Base-by-base conservation (phyloP, 2,797 vertebrate species). In the Eupleurogrammus muticus region DNA sequence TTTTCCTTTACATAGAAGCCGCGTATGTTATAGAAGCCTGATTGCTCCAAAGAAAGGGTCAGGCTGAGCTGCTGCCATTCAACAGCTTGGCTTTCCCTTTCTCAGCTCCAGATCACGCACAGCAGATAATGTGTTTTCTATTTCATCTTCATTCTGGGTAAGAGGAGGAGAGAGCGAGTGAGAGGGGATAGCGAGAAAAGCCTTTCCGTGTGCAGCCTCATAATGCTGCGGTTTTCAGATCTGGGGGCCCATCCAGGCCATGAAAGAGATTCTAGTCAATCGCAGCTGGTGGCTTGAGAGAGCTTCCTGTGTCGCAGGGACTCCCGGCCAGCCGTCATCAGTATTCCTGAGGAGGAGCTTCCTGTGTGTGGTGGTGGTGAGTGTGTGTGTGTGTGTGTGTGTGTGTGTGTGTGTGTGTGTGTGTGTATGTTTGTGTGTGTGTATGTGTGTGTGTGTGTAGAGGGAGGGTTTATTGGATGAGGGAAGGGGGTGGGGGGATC, bases 241-340 rank as follows among this genome's bases (percentile, higher is more conserved):
- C 70, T 82, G 82, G 85, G 79, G 82, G 72, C 82, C 76, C n/a
- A 0, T 79, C 89, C 80, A 73, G 74, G 76, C 83, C 82, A 83
- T 93, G 90, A 93, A 93, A 94, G 92, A 88, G 88, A 90, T 91
- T 90, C 84, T 91, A 85, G 90, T 93, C 91, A 81, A 73, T 84
- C 79, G 86, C 94, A 95, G 94, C 94, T 95, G 94, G 92, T 92
- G 92, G 88, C 91, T 92, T 91, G 79, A 92, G 90, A 92, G 90
- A 85, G 89, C 92, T 94, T 93, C 92, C 92, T 93, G 89, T 92
- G 88, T 93, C 86, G 56, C 80, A 80, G 79, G 85, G 87, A 90
- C 88, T 91, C 87, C 83, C 61, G 71, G 83, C 82, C 79, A 79
- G 85, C 70, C 84, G 9, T 90, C 91, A 94, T 94, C 91, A 92